phyloP scores from a whole-genome alignment of 2,113 vertebrate genomes.

The Hydrochoerus hydrochaeris region DNA sequence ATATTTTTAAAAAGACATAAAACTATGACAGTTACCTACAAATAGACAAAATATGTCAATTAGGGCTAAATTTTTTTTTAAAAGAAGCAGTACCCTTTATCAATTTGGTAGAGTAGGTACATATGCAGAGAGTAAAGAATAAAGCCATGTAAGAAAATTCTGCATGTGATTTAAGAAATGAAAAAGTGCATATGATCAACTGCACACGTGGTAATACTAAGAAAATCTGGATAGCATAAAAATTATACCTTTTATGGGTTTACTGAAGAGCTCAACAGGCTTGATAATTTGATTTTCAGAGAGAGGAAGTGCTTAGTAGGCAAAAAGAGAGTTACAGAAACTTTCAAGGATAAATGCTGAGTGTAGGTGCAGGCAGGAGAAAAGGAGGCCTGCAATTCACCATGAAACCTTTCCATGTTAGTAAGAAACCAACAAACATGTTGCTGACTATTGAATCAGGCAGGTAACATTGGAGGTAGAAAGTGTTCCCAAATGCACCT shows the following conservation, averaged over 20 bases:
- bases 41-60: background rate
- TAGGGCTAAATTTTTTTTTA: background rate
- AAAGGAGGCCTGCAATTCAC: background rate
- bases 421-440: background rate
- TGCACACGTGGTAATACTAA: background rate
- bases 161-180: background rate
- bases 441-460: background rate
- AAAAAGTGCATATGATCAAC: background rate
- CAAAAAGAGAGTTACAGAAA: background rate
- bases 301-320: background rate
- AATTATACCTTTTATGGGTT: background rate
- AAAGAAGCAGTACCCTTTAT: background rate
- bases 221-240: background rate
- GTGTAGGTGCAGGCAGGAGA: background rate
- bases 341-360: background rate
- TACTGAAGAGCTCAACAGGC: background rate
- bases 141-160: constrained; percentile 33
- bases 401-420: background rate
- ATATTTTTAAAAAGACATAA: constrained; percentile 21
- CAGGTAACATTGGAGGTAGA: background rate
- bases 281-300: background rate
- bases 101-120: background rate
- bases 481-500: background rate
- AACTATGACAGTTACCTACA: background rate
- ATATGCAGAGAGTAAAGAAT: background rate